Base-by-base conservation (phyloP, 2,888 invertebrate species). In the Bombylius discolor region DNA sequence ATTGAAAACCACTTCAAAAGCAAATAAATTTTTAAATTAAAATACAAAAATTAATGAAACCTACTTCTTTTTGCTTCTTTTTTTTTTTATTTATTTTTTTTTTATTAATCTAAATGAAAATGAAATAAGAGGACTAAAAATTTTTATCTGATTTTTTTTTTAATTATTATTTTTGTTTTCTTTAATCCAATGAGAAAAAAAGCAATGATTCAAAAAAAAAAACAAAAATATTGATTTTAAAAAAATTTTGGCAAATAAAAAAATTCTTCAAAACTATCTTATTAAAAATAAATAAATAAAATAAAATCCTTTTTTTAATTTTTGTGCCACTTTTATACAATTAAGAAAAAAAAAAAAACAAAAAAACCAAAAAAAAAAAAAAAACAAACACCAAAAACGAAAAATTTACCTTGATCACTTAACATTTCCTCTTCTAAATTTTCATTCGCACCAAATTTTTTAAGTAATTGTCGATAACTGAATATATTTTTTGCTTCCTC, bases 331-430 rank as follows among this genome's bases (percentile, higher is more conserved):
- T 23, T 23, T 23, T 23, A 23, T 23, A 23, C 23, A 23, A 23
- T 23, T 23, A 23, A 23, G 1, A 23, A 23, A 23, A 23, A 23
- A 23, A 23, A 23, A 23, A 23, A 23, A 1, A 23, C 1, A 23
- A 23, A 23, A 23, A 23, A 1, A 23, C 23, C 23, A 4, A 33
- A 9, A n/a, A 48, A n/a, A 23, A 23, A 23, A 23, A 1, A 23
- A 23, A 23, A 23, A 23, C 23, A 23, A 23, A 23, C 23, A 23
- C 23, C 23, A 4, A 33, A 9, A n/a, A 48, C 64, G 23, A 23
- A 23, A 23, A 23, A 3, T 23, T 62, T 81, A 89, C 89, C 88
- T 85, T 87, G 87, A 73, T 89, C 88, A 60, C 77, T 79, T 59
- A 89, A 76, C 80, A 88, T 83, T 67, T 80, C 81, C 62, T 84